A percentile compares a stretch with the other conserved stretches of the same genome.
phyloP scores from a whole-genome alignment of 2,797 vertebrate species.

The Periophthalmus magnuspinnatus region DNA sequence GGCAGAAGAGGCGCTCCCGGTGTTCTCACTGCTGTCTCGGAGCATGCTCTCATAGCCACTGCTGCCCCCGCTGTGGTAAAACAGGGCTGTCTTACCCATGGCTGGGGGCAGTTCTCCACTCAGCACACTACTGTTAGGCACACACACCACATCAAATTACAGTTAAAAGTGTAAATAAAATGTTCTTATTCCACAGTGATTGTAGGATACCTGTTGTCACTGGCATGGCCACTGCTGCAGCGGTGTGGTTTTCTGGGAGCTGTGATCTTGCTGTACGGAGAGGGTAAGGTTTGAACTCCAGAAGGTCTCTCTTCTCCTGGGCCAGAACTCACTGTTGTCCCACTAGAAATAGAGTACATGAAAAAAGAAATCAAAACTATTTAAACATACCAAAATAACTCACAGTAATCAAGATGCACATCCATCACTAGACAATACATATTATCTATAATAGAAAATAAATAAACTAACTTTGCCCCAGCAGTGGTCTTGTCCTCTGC shows the following conservation, averaged over 20 bases:
- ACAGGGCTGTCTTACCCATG: constrained; percentile 96
- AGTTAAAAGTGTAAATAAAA: background rate
- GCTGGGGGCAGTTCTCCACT: constrained; percentile 94
- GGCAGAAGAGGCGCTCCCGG: constrained; percentile 89
- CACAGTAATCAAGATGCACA: background rate
- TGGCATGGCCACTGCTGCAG: constrained; percentile 92
- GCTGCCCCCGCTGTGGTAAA: constrained; percentile 97
- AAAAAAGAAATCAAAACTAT: background rate
- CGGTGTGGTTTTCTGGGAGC: constrained; percentile 90
- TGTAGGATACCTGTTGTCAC: constrained; percentile 83
- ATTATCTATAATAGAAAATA: background rate
- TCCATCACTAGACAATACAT: background rate
- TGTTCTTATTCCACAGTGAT: background rate
- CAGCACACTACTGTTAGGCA: constrained; percentile 84
- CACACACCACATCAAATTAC: constrained; percentile 2
- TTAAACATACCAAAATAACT: background rate
- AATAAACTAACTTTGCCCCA: constrained; percentile 45
- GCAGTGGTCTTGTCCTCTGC: constrained; percentile 56
- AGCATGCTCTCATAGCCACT: constrained; percentile 98
- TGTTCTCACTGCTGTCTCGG: constrained; percentile 95
- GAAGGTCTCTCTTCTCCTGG: constrained; percentile 77
- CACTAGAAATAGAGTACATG: constrained; percentile 50
- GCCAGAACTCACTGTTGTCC: constrained; percentile 52
- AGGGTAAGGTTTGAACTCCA: constrained; percentile 84
- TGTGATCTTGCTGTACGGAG: constrained; percentile 98